These are phyloP conservation scores for Oncorhynchus kisutch DNA, from an alignment of 2,113 vertebrate genomes.

Conservation along the genomic window DNA sequence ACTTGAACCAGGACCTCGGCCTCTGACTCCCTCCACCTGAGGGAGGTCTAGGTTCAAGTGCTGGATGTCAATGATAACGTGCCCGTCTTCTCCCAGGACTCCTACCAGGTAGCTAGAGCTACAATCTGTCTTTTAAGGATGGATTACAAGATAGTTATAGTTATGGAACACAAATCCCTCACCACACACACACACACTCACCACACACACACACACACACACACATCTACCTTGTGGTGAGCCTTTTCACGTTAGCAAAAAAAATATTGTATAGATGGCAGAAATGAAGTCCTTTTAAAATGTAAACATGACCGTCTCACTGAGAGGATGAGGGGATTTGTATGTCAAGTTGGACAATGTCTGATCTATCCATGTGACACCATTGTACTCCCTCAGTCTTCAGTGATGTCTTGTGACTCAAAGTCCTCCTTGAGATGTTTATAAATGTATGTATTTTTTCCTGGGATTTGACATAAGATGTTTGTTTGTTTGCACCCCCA, in stretches of 20 bases:
- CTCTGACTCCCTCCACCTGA: slow-evolving; percentile 28
- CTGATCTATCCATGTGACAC: too few species aligned
- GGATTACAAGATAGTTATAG: neutral
- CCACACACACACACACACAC: too few species aligned
- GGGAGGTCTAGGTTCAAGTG: slow-evolving; percentile 74
- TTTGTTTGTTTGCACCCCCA: slow-evolving; percentile 44
- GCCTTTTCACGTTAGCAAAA: too few species aligned
- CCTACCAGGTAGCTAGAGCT: slow-evolving; percentile 75
- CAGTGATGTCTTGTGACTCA: neutral
- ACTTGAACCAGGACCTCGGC: slow-evolving; percentile 74
- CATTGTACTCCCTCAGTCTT: too few species aligned
- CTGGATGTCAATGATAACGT: slow-evolving; percentile 89
- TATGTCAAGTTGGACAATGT: too few species aligned
- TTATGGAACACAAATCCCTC: too few species aligned
- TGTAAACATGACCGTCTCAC: neutral
- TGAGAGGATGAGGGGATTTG: too few species aligned
- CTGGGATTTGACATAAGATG: neutral
- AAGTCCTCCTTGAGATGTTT: neutral
- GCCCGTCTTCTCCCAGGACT: slow-evolving; percentile 82
- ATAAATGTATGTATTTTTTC: neutral
- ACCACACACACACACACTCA: too few species aligned
- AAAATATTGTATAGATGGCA: too few species aligned
- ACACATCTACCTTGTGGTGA: too few species aligned
- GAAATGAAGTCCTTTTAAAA: too few species aligned
- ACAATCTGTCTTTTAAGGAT: neutral